A percentile compares a stretch with the other conserved stretches of the same genome.
These are phyloP conservation scores for Orchestes rusci DNA, from an alignment of 2,888 invertebrate species.

Conservation along the genomic window DNA sequence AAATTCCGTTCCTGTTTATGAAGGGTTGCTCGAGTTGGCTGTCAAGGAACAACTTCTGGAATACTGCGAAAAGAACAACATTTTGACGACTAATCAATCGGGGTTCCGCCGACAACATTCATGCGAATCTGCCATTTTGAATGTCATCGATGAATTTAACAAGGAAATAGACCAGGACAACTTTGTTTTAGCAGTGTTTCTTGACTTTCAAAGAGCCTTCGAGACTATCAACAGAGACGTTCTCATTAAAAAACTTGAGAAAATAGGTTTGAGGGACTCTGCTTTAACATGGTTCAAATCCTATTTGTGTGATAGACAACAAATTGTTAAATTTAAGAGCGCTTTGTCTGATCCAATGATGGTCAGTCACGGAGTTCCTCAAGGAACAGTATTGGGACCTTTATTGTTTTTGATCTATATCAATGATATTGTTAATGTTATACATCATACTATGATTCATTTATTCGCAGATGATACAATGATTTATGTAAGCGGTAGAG, in stretches of 20 bases:
- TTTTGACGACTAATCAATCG: neutral
- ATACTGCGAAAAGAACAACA: no score
- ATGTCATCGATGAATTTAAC: neutral
- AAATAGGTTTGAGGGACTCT: neutral
- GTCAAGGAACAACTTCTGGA: no score
- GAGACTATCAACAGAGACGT: neutral
- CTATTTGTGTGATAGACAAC: neutral
- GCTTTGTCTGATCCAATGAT: neutral
- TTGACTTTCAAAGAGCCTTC: neutral
- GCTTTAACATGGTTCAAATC: neutral
- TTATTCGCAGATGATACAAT: neutral
- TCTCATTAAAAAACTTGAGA: neutral
- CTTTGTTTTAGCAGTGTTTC: neutral
- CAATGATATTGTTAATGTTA: neutral
- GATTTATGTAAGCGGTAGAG: neutral
- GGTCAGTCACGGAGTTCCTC: neutral
- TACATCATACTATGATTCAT: neutral
- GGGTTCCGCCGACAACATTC: neutral
- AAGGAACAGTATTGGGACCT: neutral
- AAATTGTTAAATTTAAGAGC: neutral
- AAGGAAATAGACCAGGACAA: neutral
- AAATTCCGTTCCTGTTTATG: no score
- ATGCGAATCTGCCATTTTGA: neutral
- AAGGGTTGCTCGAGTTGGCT: no score
- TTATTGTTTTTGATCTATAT: neutral